A percentile compares a stretch with the other conserved stretches of the same genome.
Conservation (phyloP, 2,797 vertebrate genomes). For the Aquila chrysaetos region DNA sequence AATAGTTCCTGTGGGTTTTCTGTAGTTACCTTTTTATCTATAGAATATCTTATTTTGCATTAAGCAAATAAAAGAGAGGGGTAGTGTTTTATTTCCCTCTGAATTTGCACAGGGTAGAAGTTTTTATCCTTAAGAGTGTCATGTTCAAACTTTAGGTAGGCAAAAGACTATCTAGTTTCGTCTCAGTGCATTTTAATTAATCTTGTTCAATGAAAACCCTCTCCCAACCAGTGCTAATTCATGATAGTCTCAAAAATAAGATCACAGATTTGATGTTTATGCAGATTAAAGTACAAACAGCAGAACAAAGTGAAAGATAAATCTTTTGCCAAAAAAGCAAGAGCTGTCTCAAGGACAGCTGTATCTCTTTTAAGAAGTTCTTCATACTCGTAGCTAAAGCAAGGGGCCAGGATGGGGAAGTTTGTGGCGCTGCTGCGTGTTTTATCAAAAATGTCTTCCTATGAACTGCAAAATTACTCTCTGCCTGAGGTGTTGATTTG, state of each 20-base stretch:
- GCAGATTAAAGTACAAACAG: not conserved
- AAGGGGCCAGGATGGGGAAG: not conserved
- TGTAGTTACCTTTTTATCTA: not conserved
- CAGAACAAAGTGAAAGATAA: not conserved
- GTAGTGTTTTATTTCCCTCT: not conserved
- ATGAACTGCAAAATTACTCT: not conserved
- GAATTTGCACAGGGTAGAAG: not conserved
- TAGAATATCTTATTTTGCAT: not conserved
- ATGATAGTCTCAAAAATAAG: not conserved
- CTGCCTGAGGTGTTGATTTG: not conserved
- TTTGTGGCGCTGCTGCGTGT: not conserved
- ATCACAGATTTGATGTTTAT: not conserved
- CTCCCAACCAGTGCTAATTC: not conserved
- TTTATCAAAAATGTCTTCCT: not conserved
- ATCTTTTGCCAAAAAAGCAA: not conserved
- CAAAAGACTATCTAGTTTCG: not conserved
- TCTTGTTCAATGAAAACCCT: not conserved
- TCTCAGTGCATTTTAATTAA: not conserved
- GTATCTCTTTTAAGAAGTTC: not conserved
- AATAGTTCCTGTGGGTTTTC: not conserved
- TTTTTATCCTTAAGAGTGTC: not conserved
- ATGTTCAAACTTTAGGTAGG: not conserved
- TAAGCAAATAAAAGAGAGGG: not conserved
- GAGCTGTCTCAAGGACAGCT: not conserved
- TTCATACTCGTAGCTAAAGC: not conserved